phyloP scores from a whole-genome alignment of 92 coral and sea anemone species.

The Paragorgia papillata region DNA sequence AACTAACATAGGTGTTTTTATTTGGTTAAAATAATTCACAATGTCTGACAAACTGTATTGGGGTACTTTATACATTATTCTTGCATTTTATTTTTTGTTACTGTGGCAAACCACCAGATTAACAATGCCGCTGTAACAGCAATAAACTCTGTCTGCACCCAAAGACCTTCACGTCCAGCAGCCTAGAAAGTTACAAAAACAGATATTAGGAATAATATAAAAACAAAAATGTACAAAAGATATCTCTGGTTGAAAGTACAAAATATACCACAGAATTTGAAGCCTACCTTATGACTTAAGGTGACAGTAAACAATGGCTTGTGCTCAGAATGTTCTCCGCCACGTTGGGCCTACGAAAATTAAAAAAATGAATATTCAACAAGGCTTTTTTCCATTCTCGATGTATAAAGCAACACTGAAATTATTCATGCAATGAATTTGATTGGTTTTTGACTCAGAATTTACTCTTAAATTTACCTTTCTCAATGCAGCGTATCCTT shows the following conservation, averaged over 20 bases:
- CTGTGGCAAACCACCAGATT: slow-evolving; percentile 99
- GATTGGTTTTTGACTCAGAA: too few relatives aligned
- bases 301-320: slow-evolving; percentile 89
- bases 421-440: too few relatives aligned
- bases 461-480: too few relatives aligned
- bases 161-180: slow-evolving; percentile 97
- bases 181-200: slow-evolving; percentile 56
- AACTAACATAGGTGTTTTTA: not conserved
- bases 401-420: too few relatives aligned
- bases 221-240: not conserved
- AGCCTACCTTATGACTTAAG: slow-evolving; percentile 79
- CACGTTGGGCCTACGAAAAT: slow-evolving; percentile 81
- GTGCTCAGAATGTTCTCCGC: slow-evolving; percentile 75
- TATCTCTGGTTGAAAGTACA: not conserved
- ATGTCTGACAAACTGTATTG: not conserved
- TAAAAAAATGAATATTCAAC: not conserved
- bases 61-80: slow-evolving; percentile 54
- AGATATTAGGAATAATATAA: not conserved
- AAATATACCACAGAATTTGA: not conserved
- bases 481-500: slow-evolving; percentile 92
- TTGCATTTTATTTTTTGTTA: slow-evolving; percentile 88
- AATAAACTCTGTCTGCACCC: slow-evolving; percentile 97
- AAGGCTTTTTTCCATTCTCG: too few relatives aligned
- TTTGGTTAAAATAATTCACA: not conserved
- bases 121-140: slow-evolving; percentile 94